Base-by-base conservation (phyloP, 2,797 vertebrate genomes). In the Pterois miles region DNA sequence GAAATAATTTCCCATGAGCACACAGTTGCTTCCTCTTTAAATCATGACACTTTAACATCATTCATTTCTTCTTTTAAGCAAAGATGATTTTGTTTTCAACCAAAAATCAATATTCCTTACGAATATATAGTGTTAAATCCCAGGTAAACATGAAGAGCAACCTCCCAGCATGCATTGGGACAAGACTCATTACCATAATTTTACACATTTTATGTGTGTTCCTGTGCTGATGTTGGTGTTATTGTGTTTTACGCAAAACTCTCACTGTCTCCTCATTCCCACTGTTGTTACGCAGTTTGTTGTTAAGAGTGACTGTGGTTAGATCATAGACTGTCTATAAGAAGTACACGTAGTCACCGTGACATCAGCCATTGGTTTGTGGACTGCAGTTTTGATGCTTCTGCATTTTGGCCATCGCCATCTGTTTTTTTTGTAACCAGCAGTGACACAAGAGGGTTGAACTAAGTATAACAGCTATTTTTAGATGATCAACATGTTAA, bases 391-490 rank as follows among this genome's bases (percentile, higher is more conserved):
- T 46, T 46, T 0, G 3, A 46, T 18, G 40, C 40, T 46, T 46
- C 0, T 46, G 16, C 40, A 20, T 46, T 46, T 46, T 46, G 40
- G 40, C 40, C 40, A 1, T 46, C 1, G 40, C 16, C 40, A 46
- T 46, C 40, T 8, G 0, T 16, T 3, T 46, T 46, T 46, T 46
- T 46, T 46, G 40, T 7, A 46, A 46, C 16, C 40, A 20, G 7
- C 18, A 46, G 18, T 18, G 40, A 46, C 40, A 46, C 18, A 8
- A 46, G 40, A 46, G 16, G 40, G 16, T 46, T 16, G 40, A 18
- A 3, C 40, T 8, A 46, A 20, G 7, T 18, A 0, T 7, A 46
- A 46, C 0, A 0, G 0, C 7, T 0, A 43, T 43, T 43, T 43
- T 43, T 43, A 31, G 29, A 6, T 6, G 29, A 31, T 6, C 29